Conservation (phyloP, 2,113 vertebrate species). For the Chascanopsetta lugubris region DNA sequence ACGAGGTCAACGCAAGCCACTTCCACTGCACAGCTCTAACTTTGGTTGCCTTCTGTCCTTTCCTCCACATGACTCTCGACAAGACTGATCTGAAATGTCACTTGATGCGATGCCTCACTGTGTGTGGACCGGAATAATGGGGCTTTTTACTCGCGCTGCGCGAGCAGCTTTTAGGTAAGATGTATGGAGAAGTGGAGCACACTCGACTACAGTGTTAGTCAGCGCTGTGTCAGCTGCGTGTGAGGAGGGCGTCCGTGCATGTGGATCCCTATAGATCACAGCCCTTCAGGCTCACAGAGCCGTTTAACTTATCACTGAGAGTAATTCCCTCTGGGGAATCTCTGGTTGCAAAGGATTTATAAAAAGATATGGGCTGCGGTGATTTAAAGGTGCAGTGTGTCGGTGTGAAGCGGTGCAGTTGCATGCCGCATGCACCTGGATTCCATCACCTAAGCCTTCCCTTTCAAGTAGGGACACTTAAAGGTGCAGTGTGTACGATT, state of each 20-base stretch:
- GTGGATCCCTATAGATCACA: background rate
- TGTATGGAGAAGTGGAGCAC: conserved; percentile 19
- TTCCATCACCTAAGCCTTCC: too few species aligned
- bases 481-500: too few species aligned
- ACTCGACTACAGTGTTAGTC: conserved; percentile 37
- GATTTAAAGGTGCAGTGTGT: too few species aligned
- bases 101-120: background rate
- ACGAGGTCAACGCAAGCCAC: background rate
- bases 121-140: background rate
- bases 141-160: conserved; percentile 14
- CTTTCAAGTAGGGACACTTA: too few species aligned
- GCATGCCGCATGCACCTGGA: too few species aligned
- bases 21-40: background rate
- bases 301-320: too few species aligned
- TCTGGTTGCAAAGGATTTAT: too few species aligned
- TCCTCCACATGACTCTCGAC: conserved; percentile 2
- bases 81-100: background rate
- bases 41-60: background rate
- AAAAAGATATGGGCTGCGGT: too few species aligned
- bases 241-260: conserved; percentile 2
- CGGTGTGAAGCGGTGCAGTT: too few species aligned
- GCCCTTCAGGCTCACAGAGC: background rate
- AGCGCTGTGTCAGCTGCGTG: conserved; percentile 40
- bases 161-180: conserved; percentile 46
- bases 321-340: too few species aligned